Evolutionary conservation across 1,140 invertebrate genomes (phyloP), one percentile per base, ranked within the genome.

Genomic region (Lanistes nyassanus): DNA sequence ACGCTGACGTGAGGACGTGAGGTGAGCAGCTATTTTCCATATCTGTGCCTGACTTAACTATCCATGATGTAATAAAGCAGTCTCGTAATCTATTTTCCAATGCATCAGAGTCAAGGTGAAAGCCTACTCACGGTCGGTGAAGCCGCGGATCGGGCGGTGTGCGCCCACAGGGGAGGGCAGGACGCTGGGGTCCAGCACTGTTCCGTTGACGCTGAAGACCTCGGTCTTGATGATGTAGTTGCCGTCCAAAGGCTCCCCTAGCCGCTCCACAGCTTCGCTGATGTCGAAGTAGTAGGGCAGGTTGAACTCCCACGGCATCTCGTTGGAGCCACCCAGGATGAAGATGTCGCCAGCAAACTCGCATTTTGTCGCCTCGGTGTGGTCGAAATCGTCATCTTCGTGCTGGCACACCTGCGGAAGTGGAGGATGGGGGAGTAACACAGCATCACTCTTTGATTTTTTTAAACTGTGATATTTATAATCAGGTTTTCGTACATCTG

Each of bases 151-250:
- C 19, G 74, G 80, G 56, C 67, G 64, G 69, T 76, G 74, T 21
- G 53, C 37, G 31, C 76, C 69, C 19, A 29, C 55, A 3, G 80
- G 80, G 6, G 56, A 42, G 26, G 73, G 76, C 53, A 81, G 53
- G 6, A 79, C 0, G 64, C 69, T 34, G 2, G 34, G 13, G 2
- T 67, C n/a, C 66, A 81, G 65, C n/a, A 34, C 6, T 0, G 77
- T 79, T 21, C 80, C 80, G 64, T 81, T 81, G 36, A 81, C 77
- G 51, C 72, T 74, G 64, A 66, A 75, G 39, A 79, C 53, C 7
- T 77, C 37, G 13, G 69, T 53, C 31, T 75, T 58, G 16, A 81
- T 70, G 37, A 73, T 71, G 42, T 76, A 81, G 74, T 76, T 37
- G 31, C 76, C 80, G 6, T 74, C 74, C 3, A 67, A 39, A 0